These are phyloP conservation scores for Micrasema minimum DNA, from an alignment of 1,140 invertebrate genomes.

Conservation along the genomic window DNA sequence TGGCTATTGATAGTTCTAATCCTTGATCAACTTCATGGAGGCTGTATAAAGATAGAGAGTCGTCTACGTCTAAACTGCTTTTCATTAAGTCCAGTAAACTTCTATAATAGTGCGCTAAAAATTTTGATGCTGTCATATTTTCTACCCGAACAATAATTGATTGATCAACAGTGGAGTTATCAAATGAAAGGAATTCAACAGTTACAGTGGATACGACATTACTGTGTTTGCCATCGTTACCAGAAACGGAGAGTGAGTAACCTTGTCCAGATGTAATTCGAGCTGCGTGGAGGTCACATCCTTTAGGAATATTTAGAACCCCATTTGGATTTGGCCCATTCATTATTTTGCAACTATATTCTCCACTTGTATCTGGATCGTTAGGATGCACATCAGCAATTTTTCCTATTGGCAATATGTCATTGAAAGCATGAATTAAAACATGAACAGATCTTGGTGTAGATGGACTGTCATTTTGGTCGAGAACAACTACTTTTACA, in stretches of 20 bases:
- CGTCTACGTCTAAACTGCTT: conserved; percentile 70
- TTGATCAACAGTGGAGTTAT: conserved; percentile 84
- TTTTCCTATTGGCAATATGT: conserved; percentile 77
- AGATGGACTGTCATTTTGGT: conserved; percentile 94
- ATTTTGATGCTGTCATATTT: conserved; percentile 78
- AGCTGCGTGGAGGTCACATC: conserved; percentile 82
- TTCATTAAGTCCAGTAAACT: conserved; percentile 78
- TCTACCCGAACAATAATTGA: conserved; percentile 80
- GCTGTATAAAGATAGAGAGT: conserved; percentile 77
- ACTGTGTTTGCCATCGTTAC: conserved; percentile 88
- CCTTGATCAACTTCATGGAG: conserved; percentile 74
- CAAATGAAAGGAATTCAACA: conserved; percentile 83
- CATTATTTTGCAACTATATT: conserved; percentile 87
- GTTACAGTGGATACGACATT: conserved; percentile 87
- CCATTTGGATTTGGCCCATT: conserved; percentile 68
- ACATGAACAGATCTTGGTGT: conserved; percentile 84
- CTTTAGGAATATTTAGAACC: conserved; percentile 77
- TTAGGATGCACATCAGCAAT: conserved; percentile 92
- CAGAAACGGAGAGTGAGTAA: conserved; percentile 81
- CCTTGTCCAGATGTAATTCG: conserved; percentile 75
- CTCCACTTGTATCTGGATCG: conserved; percentile 87
- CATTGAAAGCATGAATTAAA: conserved; percentile 82
- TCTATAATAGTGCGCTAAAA: conserved; percentile 80
- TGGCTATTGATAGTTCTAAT: conserved; percentile 78
- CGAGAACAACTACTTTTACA: conserved; percentile 81